These are phyloP conservation scores for Dolichallabes microphthalmus DNA, from an alignment of 2,113 vertebrate genomes.

Conservation along the genomic window DNA sequence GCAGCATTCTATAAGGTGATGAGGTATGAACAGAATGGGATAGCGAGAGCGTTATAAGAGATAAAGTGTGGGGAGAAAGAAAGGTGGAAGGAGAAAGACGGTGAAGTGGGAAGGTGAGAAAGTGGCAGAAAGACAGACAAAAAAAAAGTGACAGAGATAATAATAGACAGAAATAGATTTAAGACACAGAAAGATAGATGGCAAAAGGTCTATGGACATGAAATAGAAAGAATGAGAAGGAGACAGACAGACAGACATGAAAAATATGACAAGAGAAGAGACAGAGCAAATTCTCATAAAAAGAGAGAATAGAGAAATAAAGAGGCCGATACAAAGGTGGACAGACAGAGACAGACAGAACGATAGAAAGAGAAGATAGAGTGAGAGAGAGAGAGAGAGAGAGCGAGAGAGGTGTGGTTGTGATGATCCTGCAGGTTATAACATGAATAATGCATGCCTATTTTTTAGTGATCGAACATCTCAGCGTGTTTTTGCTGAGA, in stretches of 20 bases:
- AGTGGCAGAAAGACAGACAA: background rate
- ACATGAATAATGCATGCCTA: slow-evolving; percentile 49
- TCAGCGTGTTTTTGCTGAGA: slow-evolving; percentile 45
- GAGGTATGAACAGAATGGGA: background rate
- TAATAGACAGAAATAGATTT: background rate
- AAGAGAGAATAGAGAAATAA: background rate
- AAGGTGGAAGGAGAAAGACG: background rate
- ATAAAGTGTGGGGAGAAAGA: background rate
- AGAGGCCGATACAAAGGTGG: background rate
- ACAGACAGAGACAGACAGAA: no score
- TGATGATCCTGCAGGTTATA: slow-evolving; percentile 46
- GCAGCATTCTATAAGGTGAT: background rate
- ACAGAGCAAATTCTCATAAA: background rate
- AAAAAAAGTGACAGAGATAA: no score
- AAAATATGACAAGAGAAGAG: background rate
- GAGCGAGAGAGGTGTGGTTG: background rate
- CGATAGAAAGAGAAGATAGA: background rate
- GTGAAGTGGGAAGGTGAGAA: background rate
- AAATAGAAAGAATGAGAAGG: no score
- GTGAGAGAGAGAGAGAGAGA: background rate
- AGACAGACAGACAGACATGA: no score
- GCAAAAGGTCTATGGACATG: no score
- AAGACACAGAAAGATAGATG: background rate
- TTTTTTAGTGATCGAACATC: slow-evolving; percentile 46
- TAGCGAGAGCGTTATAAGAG: no score